Evolutionary conservation across 2,888 invertebrate species (phyloP), one percentile per base, ranked within the genome.

Genomic region (Agrilus biguttatus): DNA sequence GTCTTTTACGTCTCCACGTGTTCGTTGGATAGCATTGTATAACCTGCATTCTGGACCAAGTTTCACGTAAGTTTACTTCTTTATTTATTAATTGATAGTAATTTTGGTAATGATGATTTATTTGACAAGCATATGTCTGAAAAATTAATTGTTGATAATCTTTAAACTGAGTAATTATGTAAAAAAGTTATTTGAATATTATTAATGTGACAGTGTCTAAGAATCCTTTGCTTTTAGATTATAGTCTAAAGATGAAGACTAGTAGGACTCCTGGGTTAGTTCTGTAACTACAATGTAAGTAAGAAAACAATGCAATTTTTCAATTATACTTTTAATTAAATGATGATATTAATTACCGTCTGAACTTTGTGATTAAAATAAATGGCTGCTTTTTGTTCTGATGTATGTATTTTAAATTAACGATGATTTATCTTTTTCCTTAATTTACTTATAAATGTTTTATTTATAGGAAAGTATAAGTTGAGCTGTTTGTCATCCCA

Each of bases 101-200:
- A 4, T 36, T 40, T 40, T 40, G 17, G 14, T 40, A 34, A 34
- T 40, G 40, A 40, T 40, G 40, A 40, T 42, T 42, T 36, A 37
- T 14, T 49, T 42, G 51, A 51, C 51, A 51, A 51, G 51, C 51
- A 51, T 51, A 51, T 51, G 49, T 44, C 51, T 47, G 51, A 51
- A 51, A 49, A 28, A 37, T 36, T 35, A 3, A 10, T 19, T 50
- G 50, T 48, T 46, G 49, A 46, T 44, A 47, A 32, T 37, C 7
- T 28, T 36, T 17, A 19, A 41, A 23, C 37, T 37, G 41, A 41
- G 3, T 3, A 32, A 32, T 12, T 8, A 32, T 23, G 19, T 5
- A 23, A 28, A 36, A 36, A 14, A 36, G 4, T 36, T 36, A n/a
- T 3, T 36, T 12, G 36, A 2, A 36, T 6, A 35, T 7, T 35